phyloP scores from a whole-genome alignment of 1,140 invertebrate species.

The Ctenoplectra terminalis region DNA sequence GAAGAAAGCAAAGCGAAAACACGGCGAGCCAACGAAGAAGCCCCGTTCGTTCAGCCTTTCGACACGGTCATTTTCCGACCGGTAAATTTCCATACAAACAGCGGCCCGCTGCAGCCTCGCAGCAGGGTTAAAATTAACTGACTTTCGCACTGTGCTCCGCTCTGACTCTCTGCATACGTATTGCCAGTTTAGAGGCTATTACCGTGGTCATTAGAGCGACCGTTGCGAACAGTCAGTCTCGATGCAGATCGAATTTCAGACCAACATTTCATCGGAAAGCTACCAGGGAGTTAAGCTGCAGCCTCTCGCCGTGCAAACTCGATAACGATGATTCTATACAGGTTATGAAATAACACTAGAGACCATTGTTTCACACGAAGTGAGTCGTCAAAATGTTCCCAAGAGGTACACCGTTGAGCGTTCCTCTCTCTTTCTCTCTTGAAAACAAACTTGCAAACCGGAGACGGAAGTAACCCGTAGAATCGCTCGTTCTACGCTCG shows the following conservation, averaged over 20 bases:
- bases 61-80: conserved; percentile 78
- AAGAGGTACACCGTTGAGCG: not conserved
- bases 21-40: conserved; percentile 48
- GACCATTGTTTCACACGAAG: not conserved
- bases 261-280: not conserved
- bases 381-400: conserved; percentile 3
- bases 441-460: conserved; percentile 22
- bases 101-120: conserved; percentile 45
- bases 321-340: not conserved
- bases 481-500: conserved; percentile 39
- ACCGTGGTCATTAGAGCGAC: conserved; percentile 44
- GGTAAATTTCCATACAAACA: conserved; percentile 78
- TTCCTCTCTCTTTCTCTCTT: not conserved
- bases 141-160: conserved; percentile 49
- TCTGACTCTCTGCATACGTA: conserved; percentile 47
- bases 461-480: conserved; percentile 43
- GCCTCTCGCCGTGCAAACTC: not conserved
- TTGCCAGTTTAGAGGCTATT: conserved; percentile 42
- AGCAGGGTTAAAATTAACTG: conserved; percentile 59
- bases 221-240: conserved; percentile 12
- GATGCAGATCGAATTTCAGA: conserved; percentile 19
- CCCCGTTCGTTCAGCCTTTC: conserved; percentile 67
- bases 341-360: not conserved
- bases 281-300: too few species aligned
- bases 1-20: conserved; percentile 48